Evolutionary conservation across 2,888 invertebrate species (phyloP).

Genomic region (Pseudanteris insignis): DNA sequence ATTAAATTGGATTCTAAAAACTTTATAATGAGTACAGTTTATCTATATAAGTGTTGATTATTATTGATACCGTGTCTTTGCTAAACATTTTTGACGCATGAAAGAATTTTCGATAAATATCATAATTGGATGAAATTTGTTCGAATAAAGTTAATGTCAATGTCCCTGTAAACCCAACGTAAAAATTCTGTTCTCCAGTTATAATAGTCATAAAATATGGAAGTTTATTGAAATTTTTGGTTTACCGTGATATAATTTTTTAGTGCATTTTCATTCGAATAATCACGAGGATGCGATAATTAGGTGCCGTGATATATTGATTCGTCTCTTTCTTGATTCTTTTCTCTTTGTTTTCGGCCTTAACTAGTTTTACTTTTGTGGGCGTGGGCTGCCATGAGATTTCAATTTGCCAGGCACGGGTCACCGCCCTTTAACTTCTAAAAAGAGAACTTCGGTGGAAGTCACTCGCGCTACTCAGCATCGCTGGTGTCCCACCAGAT

Average conservation of each 20-base stretch:
- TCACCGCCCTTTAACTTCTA: slow-evolving; percentile 48
- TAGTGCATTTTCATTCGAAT: slow-evolving; percentile 27
- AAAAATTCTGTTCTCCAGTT: too few species aligned
- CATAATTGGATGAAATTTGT: too few species aligned
- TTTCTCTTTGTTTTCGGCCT: slow-evolving; percentile 18
- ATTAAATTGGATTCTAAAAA: too few species aligned
- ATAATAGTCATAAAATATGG: too few species aligned
- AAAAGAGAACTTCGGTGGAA: slow-evolving; percentile 36
- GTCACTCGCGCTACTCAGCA: slow-evolving; percentile 28
- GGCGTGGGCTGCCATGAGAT: slow-evolving; percentile 42
- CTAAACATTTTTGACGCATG: too few species aligned
- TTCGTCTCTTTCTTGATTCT: slow-evolving; percentile 17
- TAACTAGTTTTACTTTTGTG: slow-evolving; percentile 26
- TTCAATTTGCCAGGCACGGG: slow-evolving; percentile 49
- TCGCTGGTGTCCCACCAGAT: slow-evolving; percentile 40
- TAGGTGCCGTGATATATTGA: slow-evolving; percentile 42
- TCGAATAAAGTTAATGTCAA: too few species aligned
- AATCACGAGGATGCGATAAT: slow-evolving; percentile 45
- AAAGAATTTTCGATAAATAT: too few species aligned
- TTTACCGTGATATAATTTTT: slow-evolving; percentile 20
- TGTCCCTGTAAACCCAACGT: too few species aligned
- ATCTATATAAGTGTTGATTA: too few species aligned
- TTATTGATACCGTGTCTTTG: too few species aligned
- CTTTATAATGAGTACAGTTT: too few species aligned
- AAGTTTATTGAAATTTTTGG: too few species aligned